Base-by-base conservation (phyloP, 1,140 invertebrate species). In the Diplogasteroides magnus region DNA sequence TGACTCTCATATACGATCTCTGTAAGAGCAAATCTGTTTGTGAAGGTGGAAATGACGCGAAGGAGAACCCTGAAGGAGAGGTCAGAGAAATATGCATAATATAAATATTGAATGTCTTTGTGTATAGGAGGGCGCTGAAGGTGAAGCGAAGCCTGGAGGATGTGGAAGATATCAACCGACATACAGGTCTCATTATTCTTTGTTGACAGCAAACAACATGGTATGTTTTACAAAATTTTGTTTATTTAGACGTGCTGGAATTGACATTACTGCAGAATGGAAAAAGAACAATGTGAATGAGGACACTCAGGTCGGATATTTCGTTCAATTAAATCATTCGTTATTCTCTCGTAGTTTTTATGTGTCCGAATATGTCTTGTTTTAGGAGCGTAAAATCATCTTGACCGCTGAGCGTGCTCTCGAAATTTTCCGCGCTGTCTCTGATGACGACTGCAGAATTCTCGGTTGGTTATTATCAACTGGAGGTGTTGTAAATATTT, bases 21-120 rank as follows among this genome's bases (percentile, higher is more conserved):
- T 98, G 96, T 84, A 99, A 98, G 86, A 90, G 91, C 2, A 97
- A 98, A 84, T 93, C 92, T 75, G 92, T 98, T 78, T 99, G 96
- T 85, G 96, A 98, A 83, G 95, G 94, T 73, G 94, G 94, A 68
- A 94, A 77, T 1, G 77, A 76, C 19, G 63, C 66, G 2, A 60
- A 69, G 1, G 71, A 77, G 19, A 55, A 61, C 13, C 68, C 68
- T 31, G 69, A 71, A 19, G n/a, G n/a, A n/a, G n/a, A n/a, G n/a
- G n/a, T n/a, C n/a, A 55, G 64, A 23, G 37, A 19, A 48, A 48
- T 48, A 48, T 19, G 19, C 37, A 48, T 48, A 48, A 48, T 6
- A 48, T 11, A 19, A 48, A 19, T 11, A 48, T 48, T 11, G 37
- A 48, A 48, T 48, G 37, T 48, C 6, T 6, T 48, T 48, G 37